Evolutionary conservation across 2,888 invertebrate species (phyloP).

Genomic region (Tenthredo livida): DNA sequence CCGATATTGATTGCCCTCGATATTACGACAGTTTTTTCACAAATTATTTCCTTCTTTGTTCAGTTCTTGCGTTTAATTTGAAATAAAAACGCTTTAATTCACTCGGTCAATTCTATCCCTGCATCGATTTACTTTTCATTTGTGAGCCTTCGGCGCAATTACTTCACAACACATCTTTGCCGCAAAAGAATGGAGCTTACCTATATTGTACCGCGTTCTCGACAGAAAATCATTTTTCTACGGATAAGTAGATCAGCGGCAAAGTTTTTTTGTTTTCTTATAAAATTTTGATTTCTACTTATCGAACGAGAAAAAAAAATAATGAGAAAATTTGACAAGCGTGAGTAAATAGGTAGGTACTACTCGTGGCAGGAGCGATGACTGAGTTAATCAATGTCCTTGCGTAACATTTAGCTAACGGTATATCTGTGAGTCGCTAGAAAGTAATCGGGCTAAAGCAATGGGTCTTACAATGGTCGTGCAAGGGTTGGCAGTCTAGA

Average conservation of each 20-base stretch:
- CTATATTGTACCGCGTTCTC: not conserved
- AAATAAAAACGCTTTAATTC: constrained; percentile 29
- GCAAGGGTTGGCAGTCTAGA: constrained; percentile 42
- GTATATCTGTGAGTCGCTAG: constrained; percentile 18
- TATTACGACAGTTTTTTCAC: constrained; percentile 28
- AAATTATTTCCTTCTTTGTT: constrained; percentile 23
- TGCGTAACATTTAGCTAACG: constrained; percentile 30
- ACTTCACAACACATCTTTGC: not conserved
- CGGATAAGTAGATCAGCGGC: not conserved
- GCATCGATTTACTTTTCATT: not conserved
- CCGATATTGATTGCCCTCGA: not conserved
- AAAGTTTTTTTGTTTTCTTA: not conserved
- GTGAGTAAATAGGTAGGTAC: not conserved
- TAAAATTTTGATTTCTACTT: not conserved
- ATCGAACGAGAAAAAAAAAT: too few species aligned
- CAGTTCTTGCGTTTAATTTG: constrained; percentile 4
- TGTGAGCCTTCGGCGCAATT: not conserved
- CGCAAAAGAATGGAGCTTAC: not conserved
- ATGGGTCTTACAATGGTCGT: constrained; percentile 16
- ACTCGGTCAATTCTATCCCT: constrained; percentile 11
- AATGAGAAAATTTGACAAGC: not conserved
- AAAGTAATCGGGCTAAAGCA: constrained; percentile 31
- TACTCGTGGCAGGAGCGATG: not conserved
- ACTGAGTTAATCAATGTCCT: constrained; percentile 7
- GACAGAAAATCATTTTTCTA: not conserved